Conservation (phyloP, 2,888 invertebrate genomes). For the Endotricha flammealis region DNA sequence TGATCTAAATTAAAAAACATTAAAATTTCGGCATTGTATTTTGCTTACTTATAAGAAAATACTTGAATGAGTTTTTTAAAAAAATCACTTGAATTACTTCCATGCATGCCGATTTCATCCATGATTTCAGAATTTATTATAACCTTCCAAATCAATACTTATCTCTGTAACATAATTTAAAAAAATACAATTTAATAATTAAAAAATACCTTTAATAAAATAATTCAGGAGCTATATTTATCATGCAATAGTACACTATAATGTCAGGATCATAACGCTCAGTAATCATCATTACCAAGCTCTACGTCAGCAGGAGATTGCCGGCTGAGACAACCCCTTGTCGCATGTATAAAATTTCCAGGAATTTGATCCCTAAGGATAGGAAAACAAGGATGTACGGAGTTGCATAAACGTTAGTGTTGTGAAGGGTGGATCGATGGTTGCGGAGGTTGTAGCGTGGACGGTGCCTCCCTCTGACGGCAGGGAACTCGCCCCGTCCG, state of each 20-base stretch:
- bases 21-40: no score
- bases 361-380: constrained; percentile 34
- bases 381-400: constrained; percentile 24
- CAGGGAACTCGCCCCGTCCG: constrained; percentile 22
- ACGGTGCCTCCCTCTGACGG: constrained; percentile 43
- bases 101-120: no score
- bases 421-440: constrained; percentile 64
- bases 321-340: constrained; percentile 22
- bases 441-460: constrained; percentile 27
- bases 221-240: constrained; percentile 5
- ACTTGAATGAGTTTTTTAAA: no score
- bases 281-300: constrained; percentile 43
- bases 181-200: no score
- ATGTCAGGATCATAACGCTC: constrained; percentile 28
- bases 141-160: no score
- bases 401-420: constrained; percentile 19
- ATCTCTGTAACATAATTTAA: no score
- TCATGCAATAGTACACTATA: constrained; percentile 16
- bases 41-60: no score
- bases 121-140: no score
- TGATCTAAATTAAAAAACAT: no score
- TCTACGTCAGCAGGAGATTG: constrained; percentile 40
- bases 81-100: no score
- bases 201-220: no score
- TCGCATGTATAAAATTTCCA: constrained; percentile 8